These are phyloP conservation scores for Mandrillus leucophaeus DNA, from an alignment of 2,113 vertebrate genomes.

Conservation along the genomic window DNA sequence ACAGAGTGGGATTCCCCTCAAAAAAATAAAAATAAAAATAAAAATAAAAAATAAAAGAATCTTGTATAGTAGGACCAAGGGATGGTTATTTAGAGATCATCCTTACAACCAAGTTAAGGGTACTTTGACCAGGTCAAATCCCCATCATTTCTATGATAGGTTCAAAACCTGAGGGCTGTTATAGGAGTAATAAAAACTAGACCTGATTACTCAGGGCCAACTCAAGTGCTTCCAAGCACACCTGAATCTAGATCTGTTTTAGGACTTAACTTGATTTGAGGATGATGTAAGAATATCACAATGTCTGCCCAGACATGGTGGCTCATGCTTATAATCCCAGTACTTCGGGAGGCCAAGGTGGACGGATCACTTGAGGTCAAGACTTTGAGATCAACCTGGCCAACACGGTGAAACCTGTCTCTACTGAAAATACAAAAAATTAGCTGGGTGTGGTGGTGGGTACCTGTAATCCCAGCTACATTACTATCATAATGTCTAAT, in stretches of 20 bases:
- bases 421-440: no score
- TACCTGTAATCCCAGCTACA: background rate
- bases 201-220: background rate
- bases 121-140: constrained; percentile 1
- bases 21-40: no score
- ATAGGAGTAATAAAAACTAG: constrained; percentile 21
- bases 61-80: background rate
- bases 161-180: background rate
- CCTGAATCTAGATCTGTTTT: background rate
- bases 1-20: no score
- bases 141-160: background rate
- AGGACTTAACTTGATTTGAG: constrained; percentile 7
- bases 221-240: background rate
- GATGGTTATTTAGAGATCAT: background rate
- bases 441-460: no score
- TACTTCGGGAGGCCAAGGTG: no score
- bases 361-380: no score
- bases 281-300: background rate
- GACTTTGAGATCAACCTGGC: no score
- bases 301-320: background rate
- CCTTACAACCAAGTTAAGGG: background rate
- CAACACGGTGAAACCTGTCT: no score
- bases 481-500: background rate
- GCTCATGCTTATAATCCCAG: no score
- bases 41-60: no score